Conservation (phyloP, 2,113 vertebrate genomes). For the Puma concolor region DNA sequence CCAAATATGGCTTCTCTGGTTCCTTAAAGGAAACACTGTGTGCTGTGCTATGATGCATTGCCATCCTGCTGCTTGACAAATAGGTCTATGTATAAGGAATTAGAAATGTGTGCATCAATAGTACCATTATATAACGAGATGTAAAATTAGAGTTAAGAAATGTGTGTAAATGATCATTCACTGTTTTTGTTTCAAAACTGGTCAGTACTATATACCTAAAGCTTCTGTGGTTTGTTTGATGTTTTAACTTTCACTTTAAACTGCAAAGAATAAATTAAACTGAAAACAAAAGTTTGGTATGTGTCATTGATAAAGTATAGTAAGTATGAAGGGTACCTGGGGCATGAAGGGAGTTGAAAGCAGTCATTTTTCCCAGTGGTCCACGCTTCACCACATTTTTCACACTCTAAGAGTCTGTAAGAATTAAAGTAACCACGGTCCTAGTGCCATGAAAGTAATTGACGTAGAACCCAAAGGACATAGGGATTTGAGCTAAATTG, state of each 20-base stretch:
- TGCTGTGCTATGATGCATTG: slow-evolving; percentile 58
- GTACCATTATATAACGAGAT: slow-evolving; percentile 38
- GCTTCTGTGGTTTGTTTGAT: slow-evolving; percentile 78
- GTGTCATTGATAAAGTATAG: slow-evolving; percentile 24
- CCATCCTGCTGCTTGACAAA: slow-evolving; percentile 76
- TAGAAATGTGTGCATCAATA: slow-evolving; percentile 60
- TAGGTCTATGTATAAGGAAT: slow-evolving; percentile 76
- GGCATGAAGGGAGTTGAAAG: slow-evolving; percentile 1
- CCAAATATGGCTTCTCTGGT: slow-evolving; percentile 63
- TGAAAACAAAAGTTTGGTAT: slow-evolving; percentile 74
- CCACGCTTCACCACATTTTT: not conserved
- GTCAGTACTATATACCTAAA: slow-evolving; percentile 75
- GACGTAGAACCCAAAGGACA: not conserved
- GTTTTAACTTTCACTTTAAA: slow-evolving; percentile 81
- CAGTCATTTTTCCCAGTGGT: not conserved
- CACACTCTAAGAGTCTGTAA: not conserved
- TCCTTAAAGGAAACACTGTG: slow-evolving; percentile 56
- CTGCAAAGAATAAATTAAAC: slow-evolving; percentile 80
- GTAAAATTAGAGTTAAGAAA: slow-evolving; percentile 64
- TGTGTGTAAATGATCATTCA: slow-evolving; percentile 60
- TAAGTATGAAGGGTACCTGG: not conserved
- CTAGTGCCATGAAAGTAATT: not conserved
- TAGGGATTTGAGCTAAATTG: not conserved
- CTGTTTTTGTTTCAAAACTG: slow-evolving; percentile 68
- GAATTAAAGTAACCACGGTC: not conserved